phyloP scores from a whole-genome alignment of 2,888 invertebrate species.

The Perdita meconis region DNA sequence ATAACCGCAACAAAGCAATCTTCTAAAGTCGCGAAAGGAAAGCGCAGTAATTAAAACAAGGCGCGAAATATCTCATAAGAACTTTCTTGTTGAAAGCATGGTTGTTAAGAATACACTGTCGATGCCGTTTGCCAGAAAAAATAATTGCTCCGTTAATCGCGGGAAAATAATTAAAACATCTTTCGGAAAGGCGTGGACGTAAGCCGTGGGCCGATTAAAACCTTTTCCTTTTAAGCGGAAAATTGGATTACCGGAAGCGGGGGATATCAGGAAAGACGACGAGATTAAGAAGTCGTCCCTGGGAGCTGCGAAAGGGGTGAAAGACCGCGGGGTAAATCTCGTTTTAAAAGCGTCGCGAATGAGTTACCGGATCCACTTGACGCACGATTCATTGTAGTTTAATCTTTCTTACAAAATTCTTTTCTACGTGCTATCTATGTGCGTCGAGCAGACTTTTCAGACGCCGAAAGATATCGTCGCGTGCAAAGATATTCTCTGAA shows the following conservation, averaged over 20 bases:
- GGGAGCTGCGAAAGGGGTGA: constrained; percentile 7
- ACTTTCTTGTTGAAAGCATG: not conserved
- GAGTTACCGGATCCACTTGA: constrained; percentile 14
- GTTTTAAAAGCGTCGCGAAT: constrained; percentile 36
- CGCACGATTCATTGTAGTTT: constrained; percentile 13
- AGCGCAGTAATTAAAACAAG: not conserved
- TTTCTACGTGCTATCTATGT: not conserved
- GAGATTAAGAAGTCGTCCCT: constrained; percentile 44
- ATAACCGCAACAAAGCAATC: not conserved
- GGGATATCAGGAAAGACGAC: constrained; percentile 32
- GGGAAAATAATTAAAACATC: constrained; percentile 39
- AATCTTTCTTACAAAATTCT: constrained; percentile 12
- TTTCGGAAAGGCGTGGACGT: constrained; percentile 20
- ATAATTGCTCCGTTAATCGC: constrained; percentile 27
- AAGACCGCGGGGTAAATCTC: constrained; percentile 30
- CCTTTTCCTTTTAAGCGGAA: constrained; percentile 38
- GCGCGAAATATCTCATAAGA: not conserved
- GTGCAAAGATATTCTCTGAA: not conserved
- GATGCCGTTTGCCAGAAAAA: not conserved
- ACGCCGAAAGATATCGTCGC: not conserved
- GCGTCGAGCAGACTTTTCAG: not conserved
- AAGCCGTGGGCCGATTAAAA: constrained; percentile 21
- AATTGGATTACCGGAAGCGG: constrained; percentile 42
- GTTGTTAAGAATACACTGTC: not conserved
- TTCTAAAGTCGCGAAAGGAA: not conserved